Percentiles rank a stretch among this genome's conserved stretches.
phyloP scores from a whole-genome alignment of 2,113 vertebrate genomes.

The Actenoides hombroni region DNA sequence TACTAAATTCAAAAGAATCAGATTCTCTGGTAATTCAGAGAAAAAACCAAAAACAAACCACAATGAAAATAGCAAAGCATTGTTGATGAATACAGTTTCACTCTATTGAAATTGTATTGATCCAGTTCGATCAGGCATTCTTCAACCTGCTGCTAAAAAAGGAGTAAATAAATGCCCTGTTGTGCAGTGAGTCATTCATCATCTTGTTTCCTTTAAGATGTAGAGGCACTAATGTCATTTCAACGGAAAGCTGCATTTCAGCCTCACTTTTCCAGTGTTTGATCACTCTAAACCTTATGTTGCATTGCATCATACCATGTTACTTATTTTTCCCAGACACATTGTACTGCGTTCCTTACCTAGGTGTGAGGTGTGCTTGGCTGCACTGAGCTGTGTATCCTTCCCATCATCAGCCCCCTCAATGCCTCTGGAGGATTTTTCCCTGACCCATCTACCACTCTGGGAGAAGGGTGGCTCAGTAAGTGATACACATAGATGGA shows the following conservation, averaged over 20 bases:
- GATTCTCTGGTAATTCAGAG: neutral
- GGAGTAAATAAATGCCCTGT: neutral
- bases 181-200: neutral
- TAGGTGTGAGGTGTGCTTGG: neutral
- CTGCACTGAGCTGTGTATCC: neutral
- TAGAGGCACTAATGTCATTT: neutral
- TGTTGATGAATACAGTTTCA: neutral
- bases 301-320: neutral
- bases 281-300: neutral
- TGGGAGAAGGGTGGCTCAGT: neutral
- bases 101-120: neutral
- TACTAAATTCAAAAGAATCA: neutral
- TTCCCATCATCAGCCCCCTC: neutral
- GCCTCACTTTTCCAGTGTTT: neutral
- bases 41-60: neutral
- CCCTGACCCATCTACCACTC: neutral
- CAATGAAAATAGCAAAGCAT: neutral
- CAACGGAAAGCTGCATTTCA: neutral
- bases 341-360: neutral
- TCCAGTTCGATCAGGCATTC: neutral
- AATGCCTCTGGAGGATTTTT: neutral
- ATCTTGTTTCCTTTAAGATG: neutral
- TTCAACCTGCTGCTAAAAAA: neutral
- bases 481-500: rapidly evolving
- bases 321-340: neutral